These are phyloP conservation scores for Cerceris ruficornis DNA, from an alignment of 2,888 invertebrate species.

Conservation along the genomic window DNA sequence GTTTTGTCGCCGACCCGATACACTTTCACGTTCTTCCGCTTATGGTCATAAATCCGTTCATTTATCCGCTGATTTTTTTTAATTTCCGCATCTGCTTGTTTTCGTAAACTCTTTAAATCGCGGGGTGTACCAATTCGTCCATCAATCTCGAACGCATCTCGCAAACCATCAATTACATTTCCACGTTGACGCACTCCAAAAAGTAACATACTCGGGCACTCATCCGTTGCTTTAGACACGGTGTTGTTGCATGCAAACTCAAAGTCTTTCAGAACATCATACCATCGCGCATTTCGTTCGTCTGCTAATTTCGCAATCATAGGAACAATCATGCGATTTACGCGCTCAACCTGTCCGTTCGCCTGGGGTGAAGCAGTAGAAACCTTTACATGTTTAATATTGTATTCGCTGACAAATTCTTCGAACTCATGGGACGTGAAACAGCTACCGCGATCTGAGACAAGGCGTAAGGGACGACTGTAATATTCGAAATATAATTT, in stretches of 20 bases:
- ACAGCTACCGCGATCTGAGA: conserved; percentile 52
- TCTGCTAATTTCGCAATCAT: conserved; percentile 24
- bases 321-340: conserved; percentile 34
- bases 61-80: conserved; percentile 43
- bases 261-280: conserved; percentile 38
- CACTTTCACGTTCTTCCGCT: conserved; percentile 51
- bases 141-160: not conserved
- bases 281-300: conserved; percentile 39
- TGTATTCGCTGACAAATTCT: conserved; percentile 50
- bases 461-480: conserved; percentile 18
- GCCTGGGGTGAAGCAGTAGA: conserved; percentile 66
- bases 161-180: conserved; percentile 44
- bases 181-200: conserved; percentile 69
- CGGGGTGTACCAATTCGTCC: not conserved
- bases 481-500: conserved; percentile 55
- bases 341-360: conserved; percentile 68
- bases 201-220: conserved; percentile 66
- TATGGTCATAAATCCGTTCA: conserved; percentile 63
- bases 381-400: conserved; percentile 63
- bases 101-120: conserved; percentile 38
- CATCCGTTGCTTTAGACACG: conserved; percentile 62
- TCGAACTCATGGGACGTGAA: conserved; percentile 68
- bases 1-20: conserved; percentile 54
- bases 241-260: conserved; percentile 58
- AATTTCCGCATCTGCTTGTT: conserved; percentile 50